phyloP scores from a whole-genome alignment of 2,888 invertebrate species.

The Hetaerina titia region DNA sequence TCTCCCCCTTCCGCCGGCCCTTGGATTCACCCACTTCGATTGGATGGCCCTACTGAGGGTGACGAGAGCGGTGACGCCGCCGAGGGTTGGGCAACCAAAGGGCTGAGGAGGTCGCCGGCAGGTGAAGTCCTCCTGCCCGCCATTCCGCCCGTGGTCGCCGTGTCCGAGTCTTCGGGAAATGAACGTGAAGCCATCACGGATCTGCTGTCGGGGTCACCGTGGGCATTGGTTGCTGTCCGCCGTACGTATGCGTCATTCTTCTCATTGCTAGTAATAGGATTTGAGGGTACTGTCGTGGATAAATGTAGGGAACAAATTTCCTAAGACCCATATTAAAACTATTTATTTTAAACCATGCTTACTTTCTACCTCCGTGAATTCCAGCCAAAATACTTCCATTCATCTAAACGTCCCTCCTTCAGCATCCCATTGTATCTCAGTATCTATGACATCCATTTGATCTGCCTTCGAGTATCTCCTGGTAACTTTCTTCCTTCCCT shows the following conservation, averaged over 20 bases:
- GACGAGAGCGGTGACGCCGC: neutral
- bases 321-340: too few relatives aligned
- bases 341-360: too few relatives aligned
- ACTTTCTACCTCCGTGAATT: too few relatives aligned
- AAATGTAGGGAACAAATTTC: too few relatives aligned
- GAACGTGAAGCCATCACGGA: constrained; percentile 9
- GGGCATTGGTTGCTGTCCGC: constrained; percentile 17
- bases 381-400: too few relatives aligned
- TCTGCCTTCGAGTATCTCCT: too few relatives aligned
- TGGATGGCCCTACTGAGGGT: neutral
- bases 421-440: too few relatives aligned
- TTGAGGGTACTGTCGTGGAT: too few relatives aligned
- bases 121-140: neutral
- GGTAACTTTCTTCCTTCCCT: too few relatives aligned
- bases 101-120: neutral
- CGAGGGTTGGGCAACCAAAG: neutral
- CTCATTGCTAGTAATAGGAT: too few relatives aligned
- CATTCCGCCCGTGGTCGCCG: neutral
- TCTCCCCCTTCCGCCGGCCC: neutral
- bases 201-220: neutral
- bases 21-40: neutral
- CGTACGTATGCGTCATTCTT: neutral
- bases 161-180: neutral
- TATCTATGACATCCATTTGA: too few relatives aligned
- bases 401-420: too few relatives aligned